Base-by-base conservation (phyloP, 2,113 vertebrate genomes). In the Oxyura jamaicensis region DNA sequence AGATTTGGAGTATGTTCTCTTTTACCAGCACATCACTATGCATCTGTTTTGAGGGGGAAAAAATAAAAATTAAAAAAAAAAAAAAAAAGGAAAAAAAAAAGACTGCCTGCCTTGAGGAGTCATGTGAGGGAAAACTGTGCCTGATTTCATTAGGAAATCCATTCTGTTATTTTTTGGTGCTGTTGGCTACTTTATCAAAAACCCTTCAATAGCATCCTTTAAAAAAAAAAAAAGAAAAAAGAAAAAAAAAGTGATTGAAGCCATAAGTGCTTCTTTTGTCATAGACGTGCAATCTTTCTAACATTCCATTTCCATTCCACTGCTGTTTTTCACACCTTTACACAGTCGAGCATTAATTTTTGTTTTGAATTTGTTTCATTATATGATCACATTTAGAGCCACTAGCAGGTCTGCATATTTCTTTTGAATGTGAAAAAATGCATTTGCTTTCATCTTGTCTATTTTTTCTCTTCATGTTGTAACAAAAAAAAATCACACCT, bases 251-350 rank as follows among this genome's bases (percentile, higher is more conserved):
- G 94, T 96, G 98, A 98, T 98, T 84, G 98, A 98, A 98, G 98
- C 98, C 98, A 86, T 93, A 97, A 97, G 97, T 97, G 98, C 98
- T 98, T 99, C 98, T 97, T 97, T 97, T 97, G 98, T 98, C 99
- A 98, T 98, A 98, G 98, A 99, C 96, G 99, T 99, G 99, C 99
- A 99, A 99, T 99, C 98, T 98, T 98, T 98, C 98, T 98, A 98
- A 99, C 99, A 99, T 99, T 99, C 99, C 99, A 99, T 99, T 98
- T 97, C 98, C 98, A 98, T 98, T 98, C 98, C 98, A 95, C 97
- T 94, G 98, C 97, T 97, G 95, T 97, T 96, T 96, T 94, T 92
- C 93, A 91, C 97, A 97, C 98, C 98, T 98, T 98, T 77, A 97
- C 97, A 97, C 97, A 97, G 94, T 98, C 96, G 88, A 98, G 98